These are phyloP conservation scores for Teleogryllus oceanicus DNA, from an alignment of 2,888 invertebrate species.

Conservation along the genomic window DNA sequence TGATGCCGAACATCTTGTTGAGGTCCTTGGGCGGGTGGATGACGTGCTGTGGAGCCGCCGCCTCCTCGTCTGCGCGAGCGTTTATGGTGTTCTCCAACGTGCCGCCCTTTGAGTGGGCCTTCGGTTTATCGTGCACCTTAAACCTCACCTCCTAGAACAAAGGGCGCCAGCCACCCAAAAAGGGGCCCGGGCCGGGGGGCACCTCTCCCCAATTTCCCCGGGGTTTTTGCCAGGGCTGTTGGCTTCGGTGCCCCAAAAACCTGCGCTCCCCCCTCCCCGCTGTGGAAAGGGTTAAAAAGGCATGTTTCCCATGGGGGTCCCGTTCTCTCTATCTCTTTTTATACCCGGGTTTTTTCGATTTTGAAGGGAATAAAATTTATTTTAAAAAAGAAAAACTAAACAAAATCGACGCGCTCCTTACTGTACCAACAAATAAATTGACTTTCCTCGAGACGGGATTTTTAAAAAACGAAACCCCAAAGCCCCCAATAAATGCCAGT, in stretches of 20 bases:
- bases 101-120: slow-evolving; percentile 89
- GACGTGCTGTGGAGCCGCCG: slow-evolving; percentile 66
- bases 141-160: slow-evolving; percentile 87
- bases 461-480: too few species aligned
- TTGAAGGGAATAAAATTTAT: too few species aligned
- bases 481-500: too few species aligned
- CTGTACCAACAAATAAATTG: too few species aligned
- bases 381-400: too few species aligned
- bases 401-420: too few species aligned
- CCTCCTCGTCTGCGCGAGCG: slow-evolving; percentile 65
- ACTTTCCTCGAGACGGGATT: too few species aligned
- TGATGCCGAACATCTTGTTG: slow-evolving; percentile 84
- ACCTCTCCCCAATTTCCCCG: too few species aligned
- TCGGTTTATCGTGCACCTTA: slow-evolving; percentile 92
- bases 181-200: slow-evolving; percentile 47
- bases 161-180: slow-evolving; percentile 47
- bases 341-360: too few species aligned
- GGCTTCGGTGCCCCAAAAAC: neutral
- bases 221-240: neutral
- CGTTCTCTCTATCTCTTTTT: too few species aligned
- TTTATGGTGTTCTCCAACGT: slow-evolving; percentile 89
- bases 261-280: neutral
- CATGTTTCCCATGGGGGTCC: too few species aligned
- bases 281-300: too few species aligned
- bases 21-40: slow-evolving; percentile 81